Evolutionary conservation across 2,113 vertebrate genomes (phyloP), one percentile per base, ranked within the genome.

Genomic region (Scomber japonicus): DNA sequence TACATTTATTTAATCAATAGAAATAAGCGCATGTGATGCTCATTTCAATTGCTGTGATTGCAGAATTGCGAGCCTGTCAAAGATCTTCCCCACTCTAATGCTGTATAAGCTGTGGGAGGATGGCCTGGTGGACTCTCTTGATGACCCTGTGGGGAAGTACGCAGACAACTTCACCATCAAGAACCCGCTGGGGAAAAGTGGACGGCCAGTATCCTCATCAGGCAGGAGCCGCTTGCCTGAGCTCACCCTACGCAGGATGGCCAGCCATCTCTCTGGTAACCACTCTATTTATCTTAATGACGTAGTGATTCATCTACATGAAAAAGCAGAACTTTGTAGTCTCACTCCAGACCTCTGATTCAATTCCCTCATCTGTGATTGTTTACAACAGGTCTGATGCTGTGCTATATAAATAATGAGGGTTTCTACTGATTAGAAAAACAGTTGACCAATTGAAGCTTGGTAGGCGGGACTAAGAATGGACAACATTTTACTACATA

Each of bases 71-170:
- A 98, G 97, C 2, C 70, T 98, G 76, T 98, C 97, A 15, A 98
- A 98, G 93, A 94, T 99, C 81, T 98, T 99, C 54, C 97, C 97
- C 0, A 94, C 96, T 0, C 88, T 99, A 30, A 97, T 98, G 97
- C 40, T 99, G 24, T 98, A 98, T 81, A 97, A 96, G 82, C 88
- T 99, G 78, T 98, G 97, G 97, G 97, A 99, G 80, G 95, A 97
- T 17, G 96, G 97, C 8, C 91, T 92, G 10, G 90, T 98, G 46
- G 89, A 65, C 0, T 99, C 97, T 6, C 87, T 98, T 0, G 97
- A 99, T 0, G 97, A 99, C 85, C 95, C 97, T 0, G 35, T 98
- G 75, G 96, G 97, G 77, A 96, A 96, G 35, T 98, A 97, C 0
- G 82, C 76, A 1, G 73, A 93, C 55, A 93, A 94, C 78, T 98